phyloP scores from a whole-genome alignment of 2,797 vertebrate species.

The Characodon lateralis region DNA sequence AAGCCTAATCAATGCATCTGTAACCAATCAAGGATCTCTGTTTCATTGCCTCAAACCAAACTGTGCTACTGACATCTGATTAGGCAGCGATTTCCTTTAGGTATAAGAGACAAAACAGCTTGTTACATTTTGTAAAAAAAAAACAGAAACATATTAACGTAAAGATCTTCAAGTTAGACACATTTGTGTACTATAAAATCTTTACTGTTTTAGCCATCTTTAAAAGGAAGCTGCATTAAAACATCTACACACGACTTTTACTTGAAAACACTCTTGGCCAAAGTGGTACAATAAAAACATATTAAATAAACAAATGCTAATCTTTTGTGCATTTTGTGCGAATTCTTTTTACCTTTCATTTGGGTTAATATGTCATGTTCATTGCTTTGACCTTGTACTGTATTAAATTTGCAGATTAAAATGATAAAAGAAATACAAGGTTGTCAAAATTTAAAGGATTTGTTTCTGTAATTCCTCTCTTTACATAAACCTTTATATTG shows the following conservation, averaged over 20 bases:
- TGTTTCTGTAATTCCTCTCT: background rate
- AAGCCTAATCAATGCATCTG: background rate
- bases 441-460: background rate
- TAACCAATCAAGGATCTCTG: background rate
- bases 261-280: background rate
- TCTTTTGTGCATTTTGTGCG: background rate
- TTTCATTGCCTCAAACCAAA: background rate
- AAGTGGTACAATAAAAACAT: background rate
- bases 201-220: background rate
- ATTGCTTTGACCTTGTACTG: background rate
- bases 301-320: background rate
- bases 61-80: background rate
- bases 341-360: background rate
- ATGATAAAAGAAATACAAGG: background rate
- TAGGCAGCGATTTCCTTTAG: background rate
- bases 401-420: background rate
- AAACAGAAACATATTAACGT: background rate
- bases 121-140: background rate
- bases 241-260: background rate
- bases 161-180: background rate
- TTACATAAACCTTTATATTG: background rate
- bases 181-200: background rate
- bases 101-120: background rate
- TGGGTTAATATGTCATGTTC: background rate
- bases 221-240: background rate